Conservation (phyloP, 2,113 vertebrate species). For the Caretta caretta region DNA sequence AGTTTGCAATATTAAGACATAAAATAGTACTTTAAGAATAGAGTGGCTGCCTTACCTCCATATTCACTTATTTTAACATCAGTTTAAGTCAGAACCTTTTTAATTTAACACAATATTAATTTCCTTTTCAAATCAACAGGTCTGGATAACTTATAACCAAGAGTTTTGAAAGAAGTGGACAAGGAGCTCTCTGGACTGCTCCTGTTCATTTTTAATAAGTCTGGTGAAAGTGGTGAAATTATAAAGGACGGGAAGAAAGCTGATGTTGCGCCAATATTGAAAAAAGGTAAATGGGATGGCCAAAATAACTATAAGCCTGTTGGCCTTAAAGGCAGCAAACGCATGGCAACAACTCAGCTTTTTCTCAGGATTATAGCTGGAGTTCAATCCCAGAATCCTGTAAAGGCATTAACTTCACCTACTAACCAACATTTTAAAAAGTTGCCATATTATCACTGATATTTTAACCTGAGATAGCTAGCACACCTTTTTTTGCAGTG, state of each 20-base stretch:
- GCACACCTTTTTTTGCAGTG: neutral
- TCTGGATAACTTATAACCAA: neutral
- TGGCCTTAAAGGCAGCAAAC: neutral
- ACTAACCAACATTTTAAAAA: neutral
- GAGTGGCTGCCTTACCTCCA: neutral
- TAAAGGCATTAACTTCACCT: neutral
- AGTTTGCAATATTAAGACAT: neutral
- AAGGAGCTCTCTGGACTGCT: neutral
- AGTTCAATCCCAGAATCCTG: neutral
- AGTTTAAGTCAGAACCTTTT: neutral
- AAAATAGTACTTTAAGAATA: neutral
- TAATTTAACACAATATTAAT: neutral
- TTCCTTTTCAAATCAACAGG: neutral
- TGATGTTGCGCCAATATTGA: neutral
- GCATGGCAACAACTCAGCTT: neutral
- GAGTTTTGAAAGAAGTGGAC: neutral
- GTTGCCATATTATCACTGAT: neutral
- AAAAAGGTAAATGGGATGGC: neutral
- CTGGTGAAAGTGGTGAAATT: neutral
- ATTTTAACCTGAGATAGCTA: neutral
- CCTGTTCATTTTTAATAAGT: neutral
- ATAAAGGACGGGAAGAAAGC: neutral
- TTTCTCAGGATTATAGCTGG: neutral
- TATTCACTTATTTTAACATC: neutral
- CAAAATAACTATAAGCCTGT: neutral